These are phyloP conservation scores for Rhadina sibilatrix DNA, from an alignment of 2,113 vertebrate genomes.

Conservation along the genomic window DNA sequence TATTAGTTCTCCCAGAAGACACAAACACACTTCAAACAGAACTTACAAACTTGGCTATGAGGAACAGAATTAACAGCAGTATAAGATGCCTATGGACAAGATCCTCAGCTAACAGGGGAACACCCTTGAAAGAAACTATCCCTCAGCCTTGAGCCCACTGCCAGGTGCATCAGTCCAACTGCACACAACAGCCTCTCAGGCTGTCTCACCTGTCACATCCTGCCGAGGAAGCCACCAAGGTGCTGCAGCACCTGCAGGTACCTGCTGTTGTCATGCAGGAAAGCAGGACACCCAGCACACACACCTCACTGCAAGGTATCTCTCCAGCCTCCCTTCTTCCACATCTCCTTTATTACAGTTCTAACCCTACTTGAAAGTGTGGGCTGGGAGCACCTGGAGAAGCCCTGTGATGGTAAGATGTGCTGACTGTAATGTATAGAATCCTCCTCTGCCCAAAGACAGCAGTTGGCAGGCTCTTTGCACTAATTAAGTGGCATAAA, in stretches of 20 bases:
- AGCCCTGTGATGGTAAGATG: background rate
- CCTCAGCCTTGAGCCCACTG: background rate
- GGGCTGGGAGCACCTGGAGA: background rate
- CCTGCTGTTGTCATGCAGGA: background rate
- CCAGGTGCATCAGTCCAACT: background rate
- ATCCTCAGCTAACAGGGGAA: background rate
- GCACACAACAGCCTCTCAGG: background rate
- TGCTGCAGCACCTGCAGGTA: background rate
- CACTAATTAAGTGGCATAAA: background rate
- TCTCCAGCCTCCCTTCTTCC: background rate
- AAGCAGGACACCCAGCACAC: background rate
- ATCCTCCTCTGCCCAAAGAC: background rate
- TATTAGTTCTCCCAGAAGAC: background rate
- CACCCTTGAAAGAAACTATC: background rate
- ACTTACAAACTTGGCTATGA: background rate
- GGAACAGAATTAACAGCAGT: background rate
- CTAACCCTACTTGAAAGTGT: background rate
- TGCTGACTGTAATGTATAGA: background rate
- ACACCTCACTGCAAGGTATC: background rate
- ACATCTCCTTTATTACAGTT: background rate
- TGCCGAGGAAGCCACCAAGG: background rate
- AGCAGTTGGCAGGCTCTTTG: background rate
- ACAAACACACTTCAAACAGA: background rate
- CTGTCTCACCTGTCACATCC: background rate
- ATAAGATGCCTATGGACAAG: background rate